phyloP scores from a whole-genome alignment of 2,113 vertebrate genomes.

The Xyliphius kryptos region DNA sequence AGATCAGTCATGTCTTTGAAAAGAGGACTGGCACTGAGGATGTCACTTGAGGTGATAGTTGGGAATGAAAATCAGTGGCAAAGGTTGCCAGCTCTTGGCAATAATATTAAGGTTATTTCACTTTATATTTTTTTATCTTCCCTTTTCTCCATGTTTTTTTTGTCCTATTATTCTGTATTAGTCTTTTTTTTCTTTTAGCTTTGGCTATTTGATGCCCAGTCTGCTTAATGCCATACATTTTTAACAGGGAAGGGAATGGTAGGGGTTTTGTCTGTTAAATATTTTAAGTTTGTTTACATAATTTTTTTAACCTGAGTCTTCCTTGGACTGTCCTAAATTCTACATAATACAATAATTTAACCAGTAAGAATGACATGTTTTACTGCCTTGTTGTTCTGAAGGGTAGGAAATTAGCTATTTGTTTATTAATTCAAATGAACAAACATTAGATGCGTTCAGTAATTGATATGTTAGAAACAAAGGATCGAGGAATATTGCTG shows the following conservation, averaged over 20 bases:
- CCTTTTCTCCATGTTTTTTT: conserved; percentile 34
- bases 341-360: conserved; percentile 52
- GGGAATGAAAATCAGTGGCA: conserved; percentile 43
- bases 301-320: conserved; percentile 43
- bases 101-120: conserved; percentile 57
- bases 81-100: conserved; percentile 58
- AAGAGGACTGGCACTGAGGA: conserved; percentile 42
- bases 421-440: background rate
- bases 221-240: conserved; percentile 54
- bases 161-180: conserved; percentile 37
- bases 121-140: conserved; percentile 16
- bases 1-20: conserved; percentile 28
- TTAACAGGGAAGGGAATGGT: conserved; percentile 46
- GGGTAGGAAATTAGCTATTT: conserved; percentile 35
- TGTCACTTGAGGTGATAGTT: conserved; percentile 14
- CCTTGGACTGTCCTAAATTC: conserved; percentile 48
- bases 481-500: conserved; percentile 26
- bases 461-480: conserved; percentile 29
- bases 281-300: conserved; percentile 53
- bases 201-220: conserved; percentile 41
- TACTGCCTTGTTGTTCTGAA: conserved; percentile 48
- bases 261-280: conserved; percentile 41
- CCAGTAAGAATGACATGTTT: conserved; percentile 36
- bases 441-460: conserved; percentile 27
- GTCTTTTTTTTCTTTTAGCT: conserved; percentile 46